These are phyloP conservation scores for Lampris incognitus DNA, from an alignment of 2,113 vertebrate species.

Conservation along the genomic window DNA sequence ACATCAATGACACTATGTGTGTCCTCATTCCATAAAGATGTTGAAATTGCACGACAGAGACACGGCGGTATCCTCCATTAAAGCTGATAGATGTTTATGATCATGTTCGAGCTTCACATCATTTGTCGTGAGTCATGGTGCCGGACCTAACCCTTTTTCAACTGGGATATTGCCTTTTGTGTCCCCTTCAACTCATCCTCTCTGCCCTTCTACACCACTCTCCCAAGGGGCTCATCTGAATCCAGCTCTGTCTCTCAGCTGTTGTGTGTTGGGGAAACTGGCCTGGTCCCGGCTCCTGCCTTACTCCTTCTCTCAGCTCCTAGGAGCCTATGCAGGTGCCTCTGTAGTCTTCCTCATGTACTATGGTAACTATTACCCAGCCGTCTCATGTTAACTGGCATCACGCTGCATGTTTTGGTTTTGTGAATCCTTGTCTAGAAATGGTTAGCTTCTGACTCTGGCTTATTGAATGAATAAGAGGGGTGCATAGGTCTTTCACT, in stretches of 20 bases:
- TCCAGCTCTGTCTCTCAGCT: conserved; percentile 79
- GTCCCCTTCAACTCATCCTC: neutral
- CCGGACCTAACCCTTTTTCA: too few relatives aligned
- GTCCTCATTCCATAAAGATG: conserved; percentile 31
- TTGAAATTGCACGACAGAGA: too few relatives aligned
- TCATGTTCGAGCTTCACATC: too few relatives aligned
- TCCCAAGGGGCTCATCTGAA: conserved; percentile 84
- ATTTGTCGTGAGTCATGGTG: too few relatives aligned
- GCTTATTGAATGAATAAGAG: neutral
- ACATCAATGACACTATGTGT: too few relatives aligned
- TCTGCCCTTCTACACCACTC: conserved; percentile 50
- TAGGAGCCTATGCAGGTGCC: conserved; percentile 72
- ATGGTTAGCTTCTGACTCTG: neutral
- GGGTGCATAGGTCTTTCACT: neutral
- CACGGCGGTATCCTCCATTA: too few relatives aligned
- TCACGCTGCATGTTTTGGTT: too few relatives aligned
- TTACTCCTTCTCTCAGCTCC: conserved; percentile 74
- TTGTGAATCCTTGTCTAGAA: neutral
- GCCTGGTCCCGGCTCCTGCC: conserved; percentile 81
- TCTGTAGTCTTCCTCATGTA: conserved; percentile 77
- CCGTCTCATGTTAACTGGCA: too few relatives aligned
- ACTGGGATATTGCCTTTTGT: neutral
- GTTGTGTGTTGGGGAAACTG: conserved; percentile 75
- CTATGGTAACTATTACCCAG: conserved; percentile 66
- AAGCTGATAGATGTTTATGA: too few relatives aligned